Evolutionary conservation across 1,140 invertebrate species (phyloP), one percentile per base, ranked within the genome.

Genomic region (Drosophila santomea): DNA sequence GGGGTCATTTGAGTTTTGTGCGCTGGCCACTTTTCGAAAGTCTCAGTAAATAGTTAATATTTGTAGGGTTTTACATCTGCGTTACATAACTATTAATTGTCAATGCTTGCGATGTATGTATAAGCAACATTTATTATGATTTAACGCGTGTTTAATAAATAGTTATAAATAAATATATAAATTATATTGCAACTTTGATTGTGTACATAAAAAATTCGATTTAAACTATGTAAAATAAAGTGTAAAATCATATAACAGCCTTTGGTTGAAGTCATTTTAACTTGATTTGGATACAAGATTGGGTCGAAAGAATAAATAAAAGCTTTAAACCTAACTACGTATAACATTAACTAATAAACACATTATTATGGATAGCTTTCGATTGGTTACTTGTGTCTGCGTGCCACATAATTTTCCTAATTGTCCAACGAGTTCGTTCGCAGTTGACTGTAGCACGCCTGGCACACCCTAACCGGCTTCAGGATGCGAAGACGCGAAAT

Each of bases 391-490:
- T 12, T 12, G 14, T 17, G 41, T 48, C 7, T 3, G 20, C 45
- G 15, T 39, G 6, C 25, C 6, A 52, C 41, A 7, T 25, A 11
- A 32, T 43, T 44, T 36, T 28, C 20, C 73, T 91, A 92, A 78
- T 91, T 90, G 28, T 92, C 91, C 32, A 92, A 61, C 23, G 91
- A 92, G 57, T 56, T 84, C 20, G 82, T 43, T 25, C 91, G 78
- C 45, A 92, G 64, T 54, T 90, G 81, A 41, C 90, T 61, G 83
- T 96, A 96, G 92, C 98, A 98, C 38, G 95, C 94, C 92, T 97
- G 96, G 93, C 98, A 98, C 10, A 98, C 98, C 78, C 97, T 94
- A 15, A 98, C 97, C 15, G 97, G 97, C 55, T 98, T 97, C 52
- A 97, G 92, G 79, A 98, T 98, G 41, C 97, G 95, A 60, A 99